Percentiles rank a stretch among this genome's conserved stretches.
Conservation (phyloP, 2,797 vertebrate species). For the Etheostoma perlongum region DNA sequence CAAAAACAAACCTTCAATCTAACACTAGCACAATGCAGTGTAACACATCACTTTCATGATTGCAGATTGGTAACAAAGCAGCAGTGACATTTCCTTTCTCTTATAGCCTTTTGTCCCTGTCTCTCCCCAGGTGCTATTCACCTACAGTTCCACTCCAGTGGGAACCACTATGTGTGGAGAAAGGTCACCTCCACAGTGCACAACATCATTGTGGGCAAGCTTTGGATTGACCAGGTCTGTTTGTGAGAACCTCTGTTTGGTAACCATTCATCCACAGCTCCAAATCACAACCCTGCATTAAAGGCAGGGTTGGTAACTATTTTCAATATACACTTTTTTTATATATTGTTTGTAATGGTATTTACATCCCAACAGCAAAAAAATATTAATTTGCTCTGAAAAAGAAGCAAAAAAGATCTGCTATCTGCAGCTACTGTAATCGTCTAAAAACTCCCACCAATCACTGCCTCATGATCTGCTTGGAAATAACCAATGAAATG, state of each 20-base stretch:
- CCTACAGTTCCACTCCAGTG: constrained; percentile 93
- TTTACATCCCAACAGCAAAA: too few relatives aligned
- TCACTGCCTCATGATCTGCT: too few relatives aligned
- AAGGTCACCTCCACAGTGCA: constrained; percentile 99
- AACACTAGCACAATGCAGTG: constrained; percentile 3
- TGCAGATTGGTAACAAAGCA: constrained; percentile 9
- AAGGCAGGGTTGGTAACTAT: too few relatives aligned
- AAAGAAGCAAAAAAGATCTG: too few relatives aligned
- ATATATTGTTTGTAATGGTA: too few relatives aligned
- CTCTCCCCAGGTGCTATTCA: constrained; percentile 91
- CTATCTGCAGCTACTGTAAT: too few relatives aligned
- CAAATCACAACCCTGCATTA: neutral
- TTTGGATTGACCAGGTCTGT: constrained; percentile 99
- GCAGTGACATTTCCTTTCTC: constrained; percentile 12
- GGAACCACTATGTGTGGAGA: constrained; percentile 98
- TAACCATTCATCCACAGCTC: constrained; percentile 15
- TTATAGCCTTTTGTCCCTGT: constrained; percentile 33
- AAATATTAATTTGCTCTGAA: too few relatives aligned
- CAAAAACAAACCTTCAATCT: constrained; percentile 26
- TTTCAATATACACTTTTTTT: too few relatives aligned
- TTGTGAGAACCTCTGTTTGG: constrained; percentile 5
- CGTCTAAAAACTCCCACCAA: too few relatives aligned
- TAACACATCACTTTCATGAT: neutral
- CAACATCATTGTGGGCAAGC: constrained; percentile 99
- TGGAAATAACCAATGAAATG: too few relatives aligned